Evolutionary conservation across 1,140 invertebrate genomes (phyloP).

Genomic region (Zelostemma sp.): DNA sequence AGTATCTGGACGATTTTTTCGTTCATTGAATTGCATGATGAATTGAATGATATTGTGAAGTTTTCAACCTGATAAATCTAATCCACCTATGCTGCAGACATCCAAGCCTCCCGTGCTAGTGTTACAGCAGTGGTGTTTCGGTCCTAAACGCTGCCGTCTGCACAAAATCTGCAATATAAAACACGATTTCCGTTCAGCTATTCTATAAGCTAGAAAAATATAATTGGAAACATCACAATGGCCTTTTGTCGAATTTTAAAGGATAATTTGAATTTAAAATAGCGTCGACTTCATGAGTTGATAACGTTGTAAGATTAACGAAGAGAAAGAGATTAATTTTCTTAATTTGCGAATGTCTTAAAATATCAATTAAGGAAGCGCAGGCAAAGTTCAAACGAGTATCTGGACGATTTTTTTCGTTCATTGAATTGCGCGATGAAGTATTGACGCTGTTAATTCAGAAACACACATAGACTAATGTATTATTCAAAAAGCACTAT

Average conservation of each 20-base stretch:
- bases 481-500: too few relatives aligned
- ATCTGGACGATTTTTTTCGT: too few relatives aligned
- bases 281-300: not conserved
- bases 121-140: conserved; percentile 65
- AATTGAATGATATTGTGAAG: too few relatives aligned
- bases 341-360: not conserved
- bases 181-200: too few relatives aligned
- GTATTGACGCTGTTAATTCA: conserved; percentile 43
- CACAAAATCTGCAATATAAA: conserved; percentile 59
- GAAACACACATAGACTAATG: not conserved
- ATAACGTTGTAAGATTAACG: not conserved
- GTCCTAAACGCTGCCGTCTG: conserved; percentile 57
- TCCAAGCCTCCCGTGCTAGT: conserved; percentile 64
- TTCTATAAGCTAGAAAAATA: too few relatives aligned
- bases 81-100: conserved; percentile 63
- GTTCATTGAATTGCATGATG: too few relatives aligned
- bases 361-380: not conserved
- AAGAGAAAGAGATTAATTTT: conserved; percentile 1
- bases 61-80: conserved; percentile 63
- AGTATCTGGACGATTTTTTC: too few relatives aligned
- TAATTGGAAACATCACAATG: too few relatives aligned
- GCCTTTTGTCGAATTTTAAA: too few relatives aligned
- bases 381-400: not conserved
- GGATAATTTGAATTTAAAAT: too few relatives aligned
- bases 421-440: too few relatives aligned